Percentiles rank a stretch among this genome's conserved stretches.
Evolutionary conservation across 2,888 invertebrate species (phyloP).

Genomic region (Stenurella melanura): DNA sequence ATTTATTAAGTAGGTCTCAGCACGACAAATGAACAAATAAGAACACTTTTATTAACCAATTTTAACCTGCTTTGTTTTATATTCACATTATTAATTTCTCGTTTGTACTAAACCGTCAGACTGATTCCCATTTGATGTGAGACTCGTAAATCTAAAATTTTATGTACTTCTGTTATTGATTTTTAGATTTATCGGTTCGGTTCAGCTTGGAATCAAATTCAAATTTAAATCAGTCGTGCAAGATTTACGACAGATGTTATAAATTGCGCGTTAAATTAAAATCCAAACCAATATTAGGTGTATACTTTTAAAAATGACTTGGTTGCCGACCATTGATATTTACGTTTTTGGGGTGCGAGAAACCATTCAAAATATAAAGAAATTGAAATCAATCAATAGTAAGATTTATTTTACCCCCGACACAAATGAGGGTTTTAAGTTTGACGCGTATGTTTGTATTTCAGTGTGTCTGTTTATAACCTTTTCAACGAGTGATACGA

Average conservation of each 20-base stretch:
- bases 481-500: no score
- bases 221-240: slow-evolving; percentile 28
- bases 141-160: slow-evolving; percentile 31
- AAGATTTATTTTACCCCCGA: no score
- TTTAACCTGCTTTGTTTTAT: background rate
- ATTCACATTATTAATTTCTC: slow-evolving; percentile 11
- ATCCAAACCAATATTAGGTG: background rate
- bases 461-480: no score
- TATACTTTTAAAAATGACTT: background rate
- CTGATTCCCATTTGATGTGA: background rate
- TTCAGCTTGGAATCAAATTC: slow-evolving; percentile 28
- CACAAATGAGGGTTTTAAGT: no score
- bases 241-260: slow-evolving; percentile 21
- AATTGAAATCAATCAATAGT: no score
- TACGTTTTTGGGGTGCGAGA: no score
- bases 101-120: slow-evolving; percentile 8
- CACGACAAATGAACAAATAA: background rate
- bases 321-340: no score
- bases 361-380: no score
- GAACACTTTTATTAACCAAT: slow-evolving; percentile 18
- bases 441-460: no score
- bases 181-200: slow-evolving; percentile 32
- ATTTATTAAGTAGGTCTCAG: slow-evolving; percentile 29
- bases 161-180: slow-evolving; percentile 29
- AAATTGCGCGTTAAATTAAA: slow-evolving; percentile 23